Evolutionary conservation across 1,140 invertebrate species (phyloP), one percentile per base, ranked within the genome.

Genomic region (Brachystomella parvula): DNA sequence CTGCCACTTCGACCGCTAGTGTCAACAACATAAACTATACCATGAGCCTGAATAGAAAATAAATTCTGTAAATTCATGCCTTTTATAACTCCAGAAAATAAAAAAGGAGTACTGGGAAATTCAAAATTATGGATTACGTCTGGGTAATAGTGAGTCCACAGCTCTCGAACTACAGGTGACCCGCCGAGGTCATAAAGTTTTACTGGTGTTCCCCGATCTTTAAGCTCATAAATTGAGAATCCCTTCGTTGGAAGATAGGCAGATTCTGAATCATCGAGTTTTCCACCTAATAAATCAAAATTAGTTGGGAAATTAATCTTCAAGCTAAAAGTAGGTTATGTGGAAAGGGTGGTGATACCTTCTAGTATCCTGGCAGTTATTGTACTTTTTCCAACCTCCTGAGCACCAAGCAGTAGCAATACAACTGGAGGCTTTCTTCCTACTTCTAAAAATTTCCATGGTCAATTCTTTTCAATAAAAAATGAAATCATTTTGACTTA

Each of bases 81-180:
- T n/a, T n/a, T n/a, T n/a, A n/a, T n/a, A n/a, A n/a, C n/a, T n/a
- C n/a, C n/a, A n/a, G n/a, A n/a, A n/a, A n/a, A n/a, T n/a, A n/a
- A n/a, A n/a, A n/a, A n/a, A n/a, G n/a, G n/a, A n/a, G n/a, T n/a
- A n/a, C n/a, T n/a, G n/a, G n/a, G n/a, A n/a, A n/a, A n/a, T n/a
- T n/a, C n/a, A n/a, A 6, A 53, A 15, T 53, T 53, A 53, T 9
- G n/a, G n/a, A 44, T n/a, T 53, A 53, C 49, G 24, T 53, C 49
- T 17, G 49, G 49, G 49, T 53, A 53, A 24, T 53, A 53, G 21
- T 53, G 49, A 53, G 49, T 15, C 49, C 49, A 53, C 3, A 53
- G 49, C 24, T 53, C 49, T 6, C 49, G 49, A 24, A 53, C 49
- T 6, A 24, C 9, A 17, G 12, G 12, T 6, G 12, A 17, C 24